phyloP scores from a whole-genome alignment of 2,113 vertebrate genomes.

The Ramphastos sulfuratus region DNA sequence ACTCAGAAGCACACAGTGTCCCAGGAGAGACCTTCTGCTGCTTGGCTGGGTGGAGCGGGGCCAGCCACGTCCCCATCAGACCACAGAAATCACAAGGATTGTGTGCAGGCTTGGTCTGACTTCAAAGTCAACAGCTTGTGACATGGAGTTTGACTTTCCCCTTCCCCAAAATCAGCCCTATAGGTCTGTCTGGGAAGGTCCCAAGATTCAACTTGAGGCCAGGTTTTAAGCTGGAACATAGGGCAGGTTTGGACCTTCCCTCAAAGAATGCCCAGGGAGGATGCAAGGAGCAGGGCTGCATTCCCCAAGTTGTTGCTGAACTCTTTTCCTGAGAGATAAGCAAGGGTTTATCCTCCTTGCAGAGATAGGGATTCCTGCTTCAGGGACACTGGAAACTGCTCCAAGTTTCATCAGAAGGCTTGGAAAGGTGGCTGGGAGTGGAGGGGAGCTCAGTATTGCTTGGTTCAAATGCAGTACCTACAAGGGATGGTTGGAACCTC shows the following conservation, averaged over 20 bases:
- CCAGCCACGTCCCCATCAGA: background rate
- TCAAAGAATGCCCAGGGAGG: accelerated
- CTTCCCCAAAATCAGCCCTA: background rate
- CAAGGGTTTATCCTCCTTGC: background rate
- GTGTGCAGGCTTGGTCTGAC: accelerated
- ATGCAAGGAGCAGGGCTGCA: accelerated
- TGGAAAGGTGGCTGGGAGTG: background rate
- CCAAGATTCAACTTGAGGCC: background rate
- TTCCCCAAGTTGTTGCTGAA: background rate
- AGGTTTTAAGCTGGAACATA: background rate
- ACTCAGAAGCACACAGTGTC: accelerated
- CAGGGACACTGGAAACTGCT: background rate
- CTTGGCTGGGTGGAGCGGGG: background rate
- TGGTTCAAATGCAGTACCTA: accelerated
- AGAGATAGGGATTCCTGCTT: background rate
- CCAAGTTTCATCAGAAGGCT: background rate
- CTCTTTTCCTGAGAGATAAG: background rate
- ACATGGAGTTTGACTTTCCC: accelerated
- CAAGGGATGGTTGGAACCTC: background rate
- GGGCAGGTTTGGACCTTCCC: background rate
- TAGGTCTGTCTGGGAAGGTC: background rate
- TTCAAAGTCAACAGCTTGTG: background rate
- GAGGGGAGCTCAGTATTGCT: background rate
- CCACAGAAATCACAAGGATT: no score
- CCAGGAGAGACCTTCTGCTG: background rate